These are phyloP conservation scores for Drosophila auraria DNA, from an alignment of 1,140 invertebrate genomes.

Conservation along the genomic window DNA sequence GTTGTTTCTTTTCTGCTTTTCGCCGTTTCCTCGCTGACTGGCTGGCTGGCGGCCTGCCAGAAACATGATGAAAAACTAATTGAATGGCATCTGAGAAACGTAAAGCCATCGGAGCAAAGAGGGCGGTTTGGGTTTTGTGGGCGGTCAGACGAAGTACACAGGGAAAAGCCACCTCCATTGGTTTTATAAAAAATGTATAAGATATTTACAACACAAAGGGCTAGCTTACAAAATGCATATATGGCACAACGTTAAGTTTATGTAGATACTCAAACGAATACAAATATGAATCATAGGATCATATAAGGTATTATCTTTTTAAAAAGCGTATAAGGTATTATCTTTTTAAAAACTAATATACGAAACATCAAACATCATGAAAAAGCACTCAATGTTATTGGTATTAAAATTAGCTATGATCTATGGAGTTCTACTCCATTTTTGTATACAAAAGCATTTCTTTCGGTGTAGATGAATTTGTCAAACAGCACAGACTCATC, in stretches of 20 bases:
- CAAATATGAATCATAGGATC: background rate
- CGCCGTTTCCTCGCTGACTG: slow-evolving; percentile 29
- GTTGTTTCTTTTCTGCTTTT: slow-evolving; percentile 30
- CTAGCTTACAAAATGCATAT: background rate
- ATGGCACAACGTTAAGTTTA: background rate
- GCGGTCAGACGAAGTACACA: slow-evolving; percentile 10
- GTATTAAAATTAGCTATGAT: too few species aligned
- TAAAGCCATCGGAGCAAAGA: slow-evolving; percentile 26
- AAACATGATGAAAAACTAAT: slow-evolving; percentile 74
- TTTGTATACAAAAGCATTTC: background rate
- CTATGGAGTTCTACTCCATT: background rate
- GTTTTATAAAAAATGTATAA: background rate
- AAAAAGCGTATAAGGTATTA: too few species aligned
- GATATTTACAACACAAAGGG: too few species aligned
- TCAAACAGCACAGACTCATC: slow-evolving; percentile 58
- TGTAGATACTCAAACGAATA: too few species aligned
- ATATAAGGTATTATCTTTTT: too few species aligned
- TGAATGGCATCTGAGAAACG: slow-evolving; percentile 63
- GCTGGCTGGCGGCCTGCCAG: slow-evolving; percentile 51
- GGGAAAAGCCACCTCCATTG: background rate
- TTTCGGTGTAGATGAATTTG: slow-evolving; percentile 17
- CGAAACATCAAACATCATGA: too few species aligned
- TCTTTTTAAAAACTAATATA: background rate
- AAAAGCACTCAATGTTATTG: too few species aligned
- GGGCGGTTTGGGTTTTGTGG: slow-evolving; percentile 16